Base-by-base conservation (phyloP, 2,797 vertebrate species). In the Scolopax bukidnonensis region DNA sequence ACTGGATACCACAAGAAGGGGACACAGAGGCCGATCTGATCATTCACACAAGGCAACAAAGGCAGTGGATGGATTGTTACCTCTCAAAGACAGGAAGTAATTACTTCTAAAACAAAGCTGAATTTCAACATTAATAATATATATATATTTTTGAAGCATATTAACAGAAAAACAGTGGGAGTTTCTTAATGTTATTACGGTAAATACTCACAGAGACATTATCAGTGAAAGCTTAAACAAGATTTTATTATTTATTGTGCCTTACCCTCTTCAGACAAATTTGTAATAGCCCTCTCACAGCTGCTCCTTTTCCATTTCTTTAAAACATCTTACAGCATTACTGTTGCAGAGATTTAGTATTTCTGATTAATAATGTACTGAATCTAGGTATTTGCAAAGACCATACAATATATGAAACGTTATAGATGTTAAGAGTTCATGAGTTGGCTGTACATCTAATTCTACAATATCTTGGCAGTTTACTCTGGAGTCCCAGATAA, bases 321-420 rank as follows among this genome's bases (percentile, higher is more conserved):
- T 84, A 65, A 73, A 93, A 81, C 11, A 89, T 12, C 32, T 81
- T 75, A 80, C 15, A 83, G 38, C 3, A 28, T 61, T 81, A 89
- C 16, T 92, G 47, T n/a, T 88, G 40, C 47, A 90, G 36, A 91
- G 45, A 84, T 69, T 28, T 48, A 59, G 9, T 59, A 84, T 73
- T 93, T 92, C 38, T 92, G 87, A 79, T 73, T 84, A 86, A 78
- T 94, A 92, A 68, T 48, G 45, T 84, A 75, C 33, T 77, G 74
- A 80, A 77, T 32, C 47, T 59, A 86, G 43, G 23, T 93, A 86
- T 74, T 88, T 76, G n/a, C 57, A 87, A 90, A 83, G 74, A 79
- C 48, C 28, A 67, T 38, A 84, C 15, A 74, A 69, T 48, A 63
- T 17, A 79, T 33, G 28, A 75, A 60, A 89, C 20, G 16, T 63